These are phyloP conservation scores for Danio jaintianensis DNA, from an alignment of 2,797 vertebrate species.

Conservation along the genomic window DNA sequence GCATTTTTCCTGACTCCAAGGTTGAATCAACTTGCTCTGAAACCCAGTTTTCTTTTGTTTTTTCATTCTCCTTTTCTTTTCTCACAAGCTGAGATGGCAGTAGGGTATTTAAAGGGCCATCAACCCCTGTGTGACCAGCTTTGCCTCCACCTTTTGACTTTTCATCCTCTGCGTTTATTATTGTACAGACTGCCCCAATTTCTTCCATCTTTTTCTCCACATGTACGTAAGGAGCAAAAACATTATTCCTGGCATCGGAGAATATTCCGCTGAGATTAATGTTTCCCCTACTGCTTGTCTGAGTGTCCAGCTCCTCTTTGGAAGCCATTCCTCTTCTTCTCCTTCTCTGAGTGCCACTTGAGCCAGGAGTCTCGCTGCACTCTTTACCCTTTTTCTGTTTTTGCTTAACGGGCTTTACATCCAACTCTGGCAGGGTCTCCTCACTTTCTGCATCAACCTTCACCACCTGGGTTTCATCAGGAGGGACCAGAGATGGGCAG, in stretches of 20 bases:
- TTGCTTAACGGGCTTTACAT: constrained; percentile 73
- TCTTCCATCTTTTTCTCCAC: constrained; percentile 94
- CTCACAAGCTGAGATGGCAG: constrained; percentile 73
- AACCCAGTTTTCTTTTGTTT: constrained; percentile 65
- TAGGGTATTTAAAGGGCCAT: constrained; percentile 70
- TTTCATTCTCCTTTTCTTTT: constrained; percentile 80
- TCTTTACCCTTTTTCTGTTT: constrained; percentile 77
- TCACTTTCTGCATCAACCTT: constrained; percentile 78
- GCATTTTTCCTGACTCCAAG: constrained; percentile 89
- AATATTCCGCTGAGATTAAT: constrained; percentile 72
- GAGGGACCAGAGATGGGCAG: constrained; percentile 64
- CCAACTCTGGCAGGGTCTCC: constrained; percentile 73
- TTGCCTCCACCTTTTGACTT: constrained; percentile 84
- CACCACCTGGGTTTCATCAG: constrained; percentile 71
- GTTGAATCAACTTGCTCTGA: constrained; percentile 74
- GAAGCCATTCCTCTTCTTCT: constrained; percentile 75
- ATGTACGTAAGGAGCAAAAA: constrained; percentile 94
- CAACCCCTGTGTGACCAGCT: constrained; percentile 67
- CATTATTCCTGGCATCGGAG: constrained; percentile 86
- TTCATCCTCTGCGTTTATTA: constrained; percentile 96
- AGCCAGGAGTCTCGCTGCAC: constrained; percentile 62
- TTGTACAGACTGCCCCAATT: constrained; percentile 93
- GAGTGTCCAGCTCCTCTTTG: constrained; percentile 82
- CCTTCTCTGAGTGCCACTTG: constrained; percentile 71
- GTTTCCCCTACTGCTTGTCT: constrained; percentile 58